These are phyloP conservation scores for Chelon auratus DNA, from an alignment of 2,797 vertebrate genomes.

Conservation along the genomic window DNA sequence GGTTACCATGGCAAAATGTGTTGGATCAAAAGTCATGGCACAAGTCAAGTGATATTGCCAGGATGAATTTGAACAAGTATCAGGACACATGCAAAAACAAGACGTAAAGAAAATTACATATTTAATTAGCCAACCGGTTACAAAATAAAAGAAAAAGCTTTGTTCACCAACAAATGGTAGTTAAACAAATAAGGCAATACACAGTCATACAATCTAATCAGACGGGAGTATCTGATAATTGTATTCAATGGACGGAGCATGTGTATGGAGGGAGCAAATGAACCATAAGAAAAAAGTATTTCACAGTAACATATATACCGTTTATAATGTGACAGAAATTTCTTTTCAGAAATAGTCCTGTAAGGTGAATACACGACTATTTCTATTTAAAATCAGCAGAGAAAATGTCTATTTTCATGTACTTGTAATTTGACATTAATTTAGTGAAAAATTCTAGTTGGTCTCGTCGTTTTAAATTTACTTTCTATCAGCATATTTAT, in stretches of 20 bases:
- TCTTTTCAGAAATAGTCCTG: neutral
- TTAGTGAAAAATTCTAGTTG: no score
- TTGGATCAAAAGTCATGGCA: constrained; percentile 92
- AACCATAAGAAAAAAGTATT: constrained; percentile 59
- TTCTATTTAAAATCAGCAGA: neutral
- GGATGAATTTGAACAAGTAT: constrained; percentile 87
- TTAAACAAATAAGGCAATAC: constrained; percentile 71
- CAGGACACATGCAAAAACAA: constrained; percentile 90
- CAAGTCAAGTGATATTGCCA: constrained; percentile 93
- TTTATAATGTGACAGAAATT: constrained; percentile 1
- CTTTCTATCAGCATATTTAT: no score
- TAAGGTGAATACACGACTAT: no score
- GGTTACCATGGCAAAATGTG: constrained; percentile 92
- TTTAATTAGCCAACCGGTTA: constrained; percentile 56
- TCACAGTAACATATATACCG: constrained; percentile 20
- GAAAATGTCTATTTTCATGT: no score
- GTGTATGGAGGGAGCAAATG: constrained; percentile 75
- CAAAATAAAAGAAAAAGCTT: constrained; percentile 60
- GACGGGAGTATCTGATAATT: constrained; percentile 82
- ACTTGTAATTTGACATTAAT: no score
- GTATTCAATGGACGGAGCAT: constrained; percentile 78
- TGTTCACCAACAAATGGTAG: constrained; percentile 57
- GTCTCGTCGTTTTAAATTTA: no score
- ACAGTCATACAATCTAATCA: constrained; percentile 84
- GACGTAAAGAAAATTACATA: constrained; percentile 75